A percentile compares a stretch with the other conserved stretches of the same genome.
phyloP scores from a whole-genome alignment of 2,113 vertebrate genomes.

The Pelmatolapia mariae region DNA sequence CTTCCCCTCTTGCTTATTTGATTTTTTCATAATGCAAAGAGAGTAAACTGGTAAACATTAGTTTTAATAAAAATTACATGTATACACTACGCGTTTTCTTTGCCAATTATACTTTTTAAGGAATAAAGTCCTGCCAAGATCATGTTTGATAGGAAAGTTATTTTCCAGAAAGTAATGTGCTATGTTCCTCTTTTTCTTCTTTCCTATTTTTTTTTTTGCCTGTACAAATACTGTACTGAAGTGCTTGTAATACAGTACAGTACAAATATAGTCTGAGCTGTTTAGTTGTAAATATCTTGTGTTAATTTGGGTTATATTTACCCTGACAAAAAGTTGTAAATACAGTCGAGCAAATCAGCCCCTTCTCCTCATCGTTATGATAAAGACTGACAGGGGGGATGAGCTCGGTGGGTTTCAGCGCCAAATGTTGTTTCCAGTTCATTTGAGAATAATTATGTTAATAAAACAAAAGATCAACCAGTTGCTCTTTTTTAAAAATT shows the following conservation, averaged over 20 bases:
- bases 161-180: background rate
- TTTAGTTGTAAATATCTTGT: background rate
- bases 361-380: background rate
- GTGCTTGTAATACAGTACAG: background rate
- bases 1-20: background rate
- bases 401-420: background rate
- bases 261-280: background rate
- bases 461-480: background rate
- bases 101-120: background rate
- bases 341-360: background rate
- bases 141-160: background rate
- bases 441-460: background rate
- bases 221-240: background rate
- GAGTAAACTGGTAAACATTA: background rate
- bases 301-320: background rate
- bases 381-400: background rate
- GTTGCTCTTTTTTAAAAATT: background rate
- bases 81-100: background rate
- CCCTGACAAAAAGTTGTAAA: background rate
- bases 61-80: background rate
- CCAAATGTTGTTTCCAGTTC: background rate
- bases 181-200: background rate
- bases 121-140: background rate
- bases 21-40: background rate
- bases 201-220: background rate